Conservation (phyloP, 2,113 vertebrate species). For the Corynorhinus townsendii region DNA sequence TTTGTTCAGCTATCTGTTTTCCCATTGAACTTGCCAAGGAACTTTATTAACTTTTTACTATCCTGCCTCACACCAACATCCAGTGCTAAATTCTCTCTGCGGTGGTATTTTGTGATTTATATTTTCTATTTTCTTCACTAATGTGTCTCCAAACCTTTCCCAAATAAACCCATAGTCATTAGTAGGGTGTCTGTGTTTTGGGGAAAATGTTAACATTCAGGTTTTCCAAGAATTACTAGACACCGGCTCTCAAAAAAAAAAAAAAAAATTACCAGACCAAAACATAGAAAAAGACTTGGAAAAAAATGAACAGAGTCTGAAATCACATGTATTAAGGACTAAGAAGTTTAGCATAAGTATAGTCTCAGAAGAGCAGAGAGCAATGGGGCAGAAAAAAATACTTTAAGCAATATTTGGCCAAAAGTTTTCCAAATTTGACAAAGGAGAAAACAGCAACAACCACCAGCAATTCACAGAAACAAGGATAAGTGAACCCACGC, state of each 20-base stretch:
- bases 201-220: constrained; percentile 39
- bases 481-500: neutral
- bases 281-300: constrained; percentile 8
- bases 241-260: neutral
- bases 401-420: neutral
- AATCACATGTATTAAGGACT: neutral
- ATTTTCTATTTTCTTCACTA: constrained; percentile 35
- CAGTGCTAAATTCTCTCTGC: neutral
- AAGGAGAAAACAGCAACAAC: neutral
- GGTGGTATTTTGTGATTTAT: constrained; percentile 30
- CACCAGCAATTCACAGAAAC: neutral
- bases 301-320: neutral
- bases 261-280: constrained; percentile 13
- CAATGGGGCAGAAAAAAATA: neutral
- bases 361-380: neutral
- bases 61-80: neutral
- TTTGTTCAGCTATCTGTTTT: neutral
- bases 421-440: constrained; percentile 11
- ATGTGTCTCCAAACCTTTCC: neutral
- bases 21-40: neutral
- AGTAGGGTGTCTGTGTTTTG: neutral
- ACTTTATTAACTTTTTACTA: neutral
- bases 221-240: constrained; percentile 26
- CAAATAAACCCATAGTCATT: neutral
- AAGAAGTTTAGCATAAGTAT: neutral